phyloP scores from a whole-genome alignment of 2,888 invertebrate genomes.

The Drosophila borealis region DNA sequence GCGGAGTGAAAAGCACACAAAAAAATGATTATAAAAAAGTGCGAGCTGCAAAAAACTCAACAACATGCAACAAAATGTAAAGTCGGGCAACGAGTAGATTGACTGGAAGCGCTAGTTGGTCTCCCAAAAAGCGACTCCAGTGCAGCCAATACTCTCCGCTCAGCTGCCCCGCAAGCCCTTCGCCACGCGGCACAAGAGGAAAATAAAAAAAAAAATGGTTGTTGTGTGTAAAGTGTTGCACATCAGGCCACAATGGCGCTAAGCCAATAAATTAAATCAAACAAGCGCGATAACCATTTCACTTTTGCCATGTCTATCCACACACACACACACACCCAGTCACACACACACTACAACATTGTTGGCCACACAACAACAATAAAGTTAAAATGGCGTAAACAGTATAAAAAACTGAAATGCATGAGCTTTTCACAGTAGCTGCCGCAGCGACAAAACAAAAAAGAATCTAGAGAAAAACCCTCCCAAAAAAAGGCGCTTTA shows the following conservation, averaged over 20 bases:
- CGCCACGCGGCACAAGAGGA: background rate
- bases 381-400: slow-evolving; percentile 75
- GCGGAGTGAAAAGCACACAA: background rate
- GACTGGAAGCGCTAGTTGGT: slow-evolving; percentile 61
- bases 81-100: slow-evolving; percentile 63
- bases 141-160: slow-evolving; percentile 3
- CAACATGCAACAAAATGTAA: slow-evolving; percentile 60
- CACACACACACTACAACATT: slow-evolving; percentile 36
- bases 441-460: slow-evolving; percentile 37
- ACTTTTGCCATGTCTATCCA: slow-evolving; percentile 73
- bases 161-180: background rate
- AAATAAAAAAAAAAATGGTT: slow-evolving; percentile 28
- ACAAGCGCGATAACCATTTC: slow-evolving; percentile 79
- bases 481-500: slow-evolving; percentile 35
- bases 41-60: slow-evolving; percentile 40
- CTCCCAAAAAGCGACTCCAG: slow-evolving; percentile 64
- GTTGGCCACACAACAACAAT: slow-evolving; percentile 48
- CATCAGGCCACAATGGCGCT: slow-evolving; percentile 82
- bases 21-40: slow-evolving; percentile 54
- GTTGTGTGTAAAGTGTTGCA: slow-evolving; percentile 73
- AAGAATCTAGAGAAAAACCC: slow-evolving; percentile 25
- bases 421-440: slow-evolving; percentile 60
- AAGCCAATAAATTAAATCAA: slow-evolving; percentile 83
- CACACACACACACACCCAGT: slow-evolving; percentile 28
- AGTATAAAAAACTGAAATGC: slow-evolving; percentile 68